Evolutionary conservation across 2,888 invertebrate species (phyloP), one percentile per base, ranked within the genome.

Genomic region (Polyommatus iphigenia): DNA sequence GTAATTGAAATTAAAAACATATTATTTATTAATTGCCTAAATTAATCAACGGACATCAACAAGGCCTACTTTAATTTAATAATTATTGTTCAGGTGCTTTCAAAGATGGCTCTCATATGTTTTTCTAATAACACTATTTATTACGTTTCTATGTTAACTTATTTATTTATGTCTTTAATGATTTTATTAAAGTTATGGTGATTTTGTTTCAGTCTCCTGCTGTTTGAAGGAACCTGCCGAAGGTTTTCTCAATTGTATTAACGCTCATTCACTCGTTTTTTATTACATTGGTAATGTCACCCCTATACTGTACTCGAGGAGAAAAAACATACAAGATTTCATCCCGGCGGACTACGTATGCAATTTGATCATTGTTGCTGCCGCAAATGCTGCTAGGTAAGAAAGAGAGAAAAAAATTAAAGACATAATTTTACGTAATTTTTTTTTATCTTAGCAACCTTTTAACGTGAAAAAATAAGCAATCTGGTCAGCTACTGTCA

Each of bases 241-340:
- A 84, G 98, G 98, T 76, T 99, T 99, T 99, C 96, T 98, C 80
- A 99, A 99, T 89, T 98, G 98, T 89, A 96, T 97, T 93, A 98
- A 97, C 87, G 98, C 98, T 62, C 96, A 96, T 18, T 96, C 97
- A 78, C 96, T 95, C 85, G 90, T 96, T 46, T 91, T 96, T 91
- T 92, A 96, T 80, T 95, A 95, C 71, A 94, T 95, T 29, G 95
- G 95, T 79, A 95, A 95, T 13, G 3, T 24, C 62, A 24, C 13
- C 1, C 24, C 62, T 13, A 62, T 62, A 24, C 13, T 98, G 95
- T 92, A 96, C 83, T 97, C 97, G 84, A 95, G 96, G 83, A 94
- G 95, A 79, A 91, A 95, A 81, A 95, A 96, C 87, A 93, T 95
- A 71, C 95, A 96, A 73, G 97, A 98, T 88, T 88, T 97, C 84